Evolutionary conservation across 2,113 vertebrate species (phyloP).

Genomic region (Nipponia nippon): DNA sequence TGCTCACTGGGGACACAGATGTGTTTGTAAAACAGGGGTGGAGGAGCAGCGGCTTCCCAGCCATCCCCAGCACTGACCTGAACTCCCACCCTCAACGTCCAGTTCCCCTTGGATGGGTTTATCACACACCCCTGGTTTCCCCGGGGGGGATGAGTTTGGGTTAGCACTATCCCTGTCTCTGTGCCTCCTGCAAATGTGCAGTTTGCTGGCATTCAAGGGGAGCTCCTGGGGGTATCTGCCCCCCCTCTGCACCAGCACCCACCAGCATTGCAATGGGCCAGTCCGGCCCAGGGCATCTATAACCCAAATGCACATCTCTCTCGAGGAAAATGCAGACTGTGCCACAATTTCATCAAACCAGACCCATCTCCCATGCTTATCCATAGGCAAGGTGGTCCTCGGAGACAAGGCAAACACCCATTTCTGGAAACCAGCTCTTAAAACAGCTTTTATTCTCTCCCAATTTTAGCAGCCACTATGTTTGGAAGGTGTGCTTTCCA

Average conservation of each 20-base stretch:
- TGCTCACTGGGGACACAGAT: rapidly evolving
- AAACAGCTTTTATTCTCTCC: background rate
- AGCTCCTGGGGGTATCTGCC: background rate
- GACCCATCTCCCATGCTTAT: background rate
- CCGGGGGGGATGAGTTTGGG: background rate
- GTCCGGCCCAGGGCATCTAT: background rate
- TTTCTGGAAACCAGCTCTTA: background rate
- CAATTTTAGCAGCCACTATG: background rate
- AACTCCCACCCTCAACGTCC: background rate
- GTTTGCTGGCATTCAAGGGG: background rate
- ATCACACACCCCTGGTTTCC: background rate
- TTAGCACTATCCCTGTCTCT: background rate
- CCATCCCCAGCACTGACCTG: background rate
- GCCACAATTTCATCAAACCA: background rate
- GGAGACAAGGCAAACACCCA: background rate
- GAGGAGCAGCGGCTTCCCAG: background rate
- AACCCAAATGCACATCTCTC: background rate
- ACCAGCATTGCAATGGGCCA: background rate
- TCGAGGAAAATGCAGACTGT: background rate
- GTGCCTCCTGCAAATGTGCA: background rate
- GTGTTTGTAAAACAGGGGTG: rapidly evolving
- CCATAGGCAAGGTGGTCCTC: background rate
- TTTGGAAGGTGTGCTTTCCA: background rate
- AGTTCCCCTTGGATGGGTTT: background rate
- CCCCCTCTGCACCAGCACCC: background rate